Base-by-base conservation (phyloP, 2,113 vertebrate species). In the Circaetus cinerascens region DNA sequence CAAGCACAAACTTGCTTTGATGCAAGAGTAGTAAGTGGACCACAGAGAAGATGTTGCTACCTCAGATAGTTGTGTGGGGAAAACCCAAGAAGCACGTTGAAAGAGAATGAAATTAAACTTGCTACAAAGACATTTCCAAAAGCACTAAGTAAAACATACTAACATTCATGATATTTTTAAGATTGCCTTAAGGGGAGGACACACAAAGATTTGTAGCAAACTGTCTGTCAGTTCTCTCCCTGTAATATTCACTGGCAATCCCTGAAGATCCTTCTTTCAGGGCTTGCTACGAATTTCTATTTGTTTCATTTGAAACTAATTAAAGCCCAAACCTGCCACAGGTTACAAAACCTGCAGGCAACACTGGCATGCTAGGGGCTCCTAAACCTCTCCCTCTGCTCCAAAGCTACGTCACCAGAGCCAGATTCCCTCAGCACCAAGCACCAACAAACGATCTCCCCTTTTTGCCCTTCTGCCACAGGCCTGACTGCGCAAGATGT, bases 91-190 rank as follows among this genome's bases (percentile, higher is more conserved):
- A 82, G 19, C 11, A 32, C 5, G 38, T 51, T 86, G 74, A 85
- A 85, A 94, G 25, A 75, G 21, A 92, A 79, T 26, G 12, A 91
- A 90, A 95, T 93, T 63, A 82, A 88, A 92, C 56, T 97, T 79
- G 43, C 68, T 55, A 87, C 66, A 72, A 93, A 88, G 77, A 71
- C 17, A 87, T 46, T 94, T 93, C 83, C 73, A 95, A 81, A 60
- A 75, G 53, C 43, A n/a, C 38, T 43, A 85, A 90, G 77, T 77
- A 89, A 93, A 96, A 64, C 27, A 40, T 30, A 74, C 25, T 45
- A 91, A 91, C 55, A 72, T 56, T 72, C 51, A 81, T 4, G 18
- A 11, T 63, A 85, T 60, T 92, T 95, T 90, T 63, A 78, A 75
- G 64, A 82, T 30, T 69, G 77, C 81, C 60, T 80, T 72, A 92